Evolutionary conservation across 2,888 invertebrate genomes (phyloP), one percentile per base, ranked within the genome.

Genomic region (Schrankia costaestrigalis): DNA sequence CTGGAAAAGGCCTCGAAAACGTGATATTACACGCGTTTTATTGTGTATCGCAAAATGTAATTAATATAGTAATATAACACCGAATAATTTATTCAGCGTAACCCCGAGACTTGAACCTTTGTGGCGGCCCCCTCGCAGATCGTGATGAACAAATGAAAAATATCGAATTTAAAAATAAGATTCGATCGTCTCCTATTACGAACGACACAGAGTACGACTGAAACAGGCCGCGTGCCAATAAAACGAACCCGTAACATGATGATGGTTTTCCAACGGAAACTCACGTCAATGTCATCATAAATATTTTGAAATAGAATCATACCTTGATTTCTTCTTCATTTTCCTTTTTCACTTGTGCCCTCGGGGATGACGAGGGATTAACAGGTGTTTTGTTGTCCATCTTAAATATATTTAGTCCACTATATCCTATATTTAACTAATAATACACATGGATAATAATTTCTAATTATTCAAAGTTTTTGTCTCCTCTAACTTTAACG

Each of bases 241-340:
- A 71, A 57, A 71, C 67, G 65, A 72, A 67, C 65, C 69, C 61
- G 75, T 71, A 75, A 76, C 64, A 72, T 67, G 73, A 79, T 70
- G 72, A 80, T 76, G 65, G 57, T 70, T 64, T 65, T 65, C 69
- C 63, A 71, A 71, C 78, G 81, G 82, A 82, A 82, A 72, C 70
- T 62, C 63, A 41, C 59, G 46, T 56, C 56, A 59, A 59, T 58
- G 46, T 59, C 46, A 35, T 28, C 32, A 19, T 63, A 64, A 69
- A 65, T 57, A 56, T 66, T 49, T 40, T 46, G 33, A 41, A 50
- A 56, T 30, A 33, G 47, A 58, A 51, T 44, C 65, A 71, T 84
- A 94, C 93, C 91, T 93, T 93, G 73, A 93, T 93, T 84, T 93
- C 93, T 84, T 93, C 93, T 79, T 92, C 92, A 59, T 90, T 86